Evolutionary conservation across 2,888 invertebrate genomes (phyloP), one percentile per base, ranked within the genome.

Genomic region (Drosophila seclusa): DNA sequence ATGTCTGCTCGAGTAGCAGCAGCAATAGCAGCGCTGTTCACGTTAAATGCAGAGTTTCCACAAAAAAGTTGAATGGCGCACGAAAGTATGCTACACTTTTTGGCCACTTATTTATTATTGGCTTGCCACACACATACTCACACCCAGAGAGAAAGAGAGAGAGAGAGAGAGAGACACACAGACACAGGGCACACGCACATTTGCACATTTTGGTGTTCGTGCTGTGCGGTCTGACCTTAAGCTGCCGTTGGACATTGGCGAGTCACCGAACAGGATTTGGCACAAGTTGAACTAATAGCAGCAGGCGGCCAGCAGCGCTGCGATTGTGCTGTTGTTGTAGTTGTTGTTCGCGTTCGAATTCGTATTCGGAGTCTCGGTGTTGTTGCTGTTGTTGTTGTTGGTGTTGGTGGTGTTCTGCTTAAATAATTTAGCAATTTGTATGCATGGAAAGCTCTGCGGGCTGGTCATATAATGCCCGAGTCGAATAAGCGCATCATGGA

Each of bases 351-450:
- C 24, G 64, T 38, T 55, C 29, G 21, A 4, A 40, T n/a, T 38
- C n/a, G 38, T 8, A 40, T 10, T 40, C 38, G 38, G 50, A 50
- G 57, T 60, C 11, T 4, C 38, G 49, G 24, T 38, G 45, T 1
- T 40, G 32, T 29, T 59, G 40, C 21, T 52, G 40, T n/a, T 38
- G 48, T 13, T 67, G 52, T 36, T 42, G 38, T 52, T 55, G 21
- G 10, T 61, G 27, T 32, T 65, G 59, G 27, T 63, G 72, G 57
- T 73, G 73, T 61, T 77, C 72, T 76, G 87, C 86, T 87, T 87
- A 87, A 87, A 87, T 87, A 87, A 87, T 87, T 87, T 89, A 89
- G 86, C 89, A 87, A 87, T 87, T 87, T 87, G 86, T 89, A 87
- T 87, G 89, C 86, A 87, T 89, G 86, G 76, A 81, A 89, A 87